Percentiles rank a stretch among this genome's conserved stretches.
Conservation (phyloP, 2,888 invertebrate genomes). For the Eurytoma californica region DNA sequence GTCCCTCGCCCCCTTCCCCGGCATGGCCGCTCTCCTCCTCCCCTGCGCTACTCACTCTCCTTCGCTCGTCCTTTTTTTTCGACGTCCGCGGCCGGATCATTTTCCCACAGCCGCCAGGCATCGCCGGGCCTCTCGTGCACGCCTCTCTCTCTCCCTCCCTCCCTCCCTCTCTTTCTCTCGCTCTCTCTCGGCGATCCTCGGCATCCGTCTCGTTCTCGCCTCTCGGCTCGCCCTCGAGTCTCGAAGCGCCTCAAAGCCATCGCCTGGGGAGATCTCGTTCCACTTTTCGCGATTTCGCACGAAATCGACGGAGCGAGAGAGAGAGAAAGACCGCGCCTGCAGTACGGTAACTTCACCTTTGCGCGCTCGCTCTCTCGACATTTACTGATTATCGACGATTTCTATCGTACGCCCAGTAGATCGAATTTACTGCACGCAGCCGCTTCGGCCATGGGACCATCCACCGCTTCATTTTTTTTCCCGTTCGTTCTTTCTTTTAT, state of each 20-base stretch:
- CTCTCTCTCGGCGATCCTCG: slow-evolving; percentile 51
- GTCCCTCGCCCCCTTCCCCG: slow-evolving; percentile 41
- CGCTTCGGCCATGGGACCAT: slow-evolving; percentile 29
- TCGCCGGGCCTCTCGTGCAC: slow-evolving; percentile 54
- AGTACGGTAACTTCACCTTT: slow-evolving; percentile 55
- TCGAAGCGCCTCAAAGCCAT: slow-evolving; percentile 54
- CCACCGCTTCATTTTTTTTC: slow-evolving; percentile 9
- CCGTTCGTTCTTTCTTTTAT: slow-evolving; percentile 7
- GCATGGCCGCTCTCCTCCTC: slow-evolving; percentile 32
- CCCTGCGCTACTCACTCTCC: slow-evolving; percentile 52
- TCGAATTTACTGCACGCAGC: slow-evolving; percentile 62
- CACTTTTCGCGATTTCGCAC: slow-evolving; percentile 69
- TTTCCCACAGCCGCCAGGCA: slow-evolving; percentile 72
- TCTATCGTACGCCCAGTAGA: slow-evolving; percentile 59
- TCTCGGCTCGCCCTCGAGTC: slow-evolving; percentile 52
- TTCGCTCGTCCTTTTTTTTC: slow-evolving; percentile 57
- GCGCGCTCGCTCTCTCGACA: slow-evolving; percentile 54
- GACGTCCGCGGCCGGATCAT: slow-evolving; percentile 65
- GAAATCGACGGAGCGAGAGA: slow-evolving; percentile 58
- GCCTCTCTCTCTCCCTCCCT: slow-evolving; percentile 53
- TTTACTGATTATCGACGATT: slow-evolving; percentile 65
- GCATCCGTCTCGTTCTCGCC: slow-evolving; percentile 61
- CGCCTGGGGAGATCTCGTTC: slow-evolving; percentile 67
- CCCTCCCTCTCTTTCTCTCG: slow-evolving; percentile 36
- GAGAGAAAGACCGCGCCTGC: slow-evolving; percentile 37